These are phyloP conservation scores for Tringa solitaria DNA, from an alignment of 2,113 vertebrate genomes.

Conservation along the genomic window DNA sequence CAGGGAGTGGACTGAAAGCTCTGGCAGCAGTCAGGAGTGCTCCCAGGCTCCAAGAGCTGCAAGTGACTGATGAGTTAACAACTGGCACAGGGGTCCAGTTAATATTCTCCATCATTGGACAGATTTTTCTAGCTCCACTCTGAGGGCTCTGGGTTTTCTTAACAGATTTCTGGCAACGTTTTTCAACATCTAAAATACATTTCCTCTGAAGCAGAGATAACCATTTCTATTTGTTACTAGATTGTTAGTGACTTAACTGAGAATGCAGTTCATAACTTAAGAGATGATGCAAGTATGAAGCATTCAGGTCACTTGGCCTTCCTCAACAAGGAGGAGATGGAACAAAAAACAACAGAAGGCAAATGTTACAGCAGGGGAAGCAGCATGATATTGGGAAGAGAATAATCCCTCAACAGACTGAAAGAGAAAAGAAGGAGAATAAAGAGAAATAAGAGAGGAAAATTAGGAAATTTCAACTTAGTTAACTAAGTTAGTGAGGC, in stretches of 20 bases:
- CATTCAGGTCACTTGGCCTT: neutral
- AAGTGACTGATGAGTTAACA: constrained; percentile 57
- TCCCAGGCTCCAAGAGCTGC: constrained; percentile 26
- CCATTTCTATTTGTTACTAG: neutral
- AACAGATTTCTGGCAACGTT: constrained; percentile 23
- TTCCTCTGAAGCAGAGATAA: neutral
- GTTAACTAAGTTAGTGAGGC: neutral
- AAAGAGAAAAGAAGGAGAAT: neutral
- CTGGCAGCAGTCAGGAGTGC: constrained; percentile 28
- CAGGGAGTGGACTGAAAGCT: neutral
- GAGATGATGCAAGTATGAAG: neutral
- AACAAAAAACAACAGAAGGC: neutral
- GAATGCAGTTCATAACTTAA: neutral
- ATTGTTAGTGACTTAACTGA: neutral
- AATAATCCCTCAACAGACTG: neutral
- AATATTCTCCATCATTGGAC: constrained; percentile 23
- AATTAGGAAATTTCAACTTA: neutral
- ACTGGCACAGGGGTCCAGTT: constrained; percentile 40
- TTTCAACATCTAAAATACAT: constrained; percentile 12
- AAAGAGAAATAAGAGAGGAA: neutral
- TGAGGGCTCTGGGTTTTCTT: neutral
- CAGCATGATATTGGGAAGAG: neutral
- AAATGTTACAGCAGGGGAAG: neutral
- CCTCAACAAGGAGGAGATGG: neutral
- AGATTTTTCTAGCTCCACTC: constrained; percentile 46